A percentile compares a stretch with the other conserved stretches of the same genome.
Evolutionary conservation across 2,113 vertebrate species (phyloP).

Genomic region (Vanacampus margaritifer): DNA sequence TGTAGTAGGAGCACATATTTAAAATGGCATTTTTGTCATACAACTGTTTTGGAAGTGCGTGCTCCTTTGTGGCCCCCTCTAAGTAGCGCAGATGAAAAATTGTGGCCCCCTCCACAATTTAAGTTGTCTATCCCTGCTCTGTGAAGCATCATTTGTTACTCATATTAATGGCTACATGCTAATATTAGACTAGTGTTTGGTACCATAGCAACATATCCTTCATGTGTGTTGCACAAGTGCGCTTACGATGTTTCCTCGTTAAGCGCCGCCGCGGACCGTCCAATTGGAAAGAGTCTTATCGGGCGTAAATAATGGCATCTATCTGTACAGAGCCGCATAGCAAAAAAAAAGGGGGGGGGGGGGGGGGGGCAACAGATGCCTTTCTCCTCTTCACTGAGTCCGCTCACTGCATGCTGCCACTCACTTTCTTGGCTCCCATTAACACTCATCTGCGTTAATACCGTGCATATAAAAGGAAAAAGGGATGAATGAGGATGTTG

Average conservation of each 20-base stretch:
- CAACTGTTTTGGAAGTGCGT: too few species aligned
- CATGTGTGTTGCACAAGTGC: conserved; percentile 11
- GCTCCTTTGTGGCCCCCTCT: too few species aligned
- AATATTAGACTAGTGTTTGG: conserved; percentile 13
- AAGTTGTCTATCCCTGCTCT: too few species aligned
- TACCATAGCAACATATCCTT: conserved; percentile 13
- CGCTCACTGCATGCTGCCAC: conserved; percentile 56
- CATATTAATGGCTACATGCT: not conserved
- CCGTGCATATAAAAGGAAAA: conserved; percentile 46
- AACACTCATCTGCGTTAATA: conserved; percentile 72
- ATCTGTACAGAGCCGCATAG: conserved; percentile 61
- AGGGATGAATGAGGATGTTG: conserved; percentile 67
- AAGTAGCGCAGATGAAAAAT: too few species aligned
- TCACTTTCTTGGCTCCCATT: conserved; percentile 64
- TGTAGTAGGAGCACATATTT: too few species aligned
- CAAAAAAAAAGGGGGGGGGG: too few species aligned
- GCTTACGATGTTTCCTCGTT: conserved; percentile 29
- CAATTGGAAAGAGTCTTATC: conserved; percentile 63
- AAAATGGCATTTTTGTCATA: too few species aligned
- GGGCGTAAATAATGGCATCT: conserved; percentile 63
- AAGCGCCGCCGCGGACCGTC: conserved; percentile 34
- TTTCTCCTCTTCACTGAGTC: conserved; percentile 61
- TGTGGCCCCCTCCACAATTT: too few species aligned
- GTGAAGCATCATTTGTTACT: conserved; percentile 8
- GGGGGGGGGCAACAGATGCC: conserved; percentile 61